Percentiles rank a stretch among this genome's conserved stretches.
These are phyloP conservation scores for Myotis daubentonii DNA, from an alignment of 2,797 vertebrate genomes.

Conservation along the genomic window DNA sequence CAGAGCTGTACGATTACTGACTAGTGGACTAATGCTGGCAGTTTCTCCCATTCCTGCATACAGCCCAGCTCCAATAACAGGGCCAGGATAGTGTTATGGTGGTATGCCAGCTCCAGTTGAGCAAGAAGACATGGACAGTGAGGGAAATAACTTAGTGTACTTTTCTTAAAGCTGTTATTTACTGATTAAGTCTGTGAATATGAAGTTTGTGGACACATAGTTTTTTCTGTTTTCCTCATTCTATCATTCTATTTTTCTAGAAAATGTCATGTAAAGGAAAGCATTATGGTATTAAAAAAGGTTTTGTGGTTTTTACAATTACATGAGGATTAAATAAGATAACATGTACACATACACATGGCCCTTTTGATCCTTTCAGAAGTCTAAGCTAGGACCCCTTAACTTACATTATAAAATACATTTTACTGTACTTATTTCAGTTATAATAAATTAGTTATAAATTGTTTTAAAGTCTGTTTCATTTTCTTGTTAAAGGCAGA, in stretches of 20 bases:
- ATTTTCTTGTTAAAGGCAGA: background rate
- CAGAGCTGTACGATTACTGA: background rate
- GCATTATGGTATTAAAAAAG: background rate
- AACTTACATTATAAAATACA: background rate
- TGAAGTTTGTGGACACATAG: background rate
- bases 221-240: constrained; percentile 36
- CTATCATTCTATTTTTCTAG: constrained; percentile 31
- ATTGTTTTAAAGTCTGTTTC: constrained; percentile 19
- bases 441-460: background rate
- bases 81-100: background rate
- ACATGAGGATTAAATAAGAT: background rate
- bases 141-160: background rate
- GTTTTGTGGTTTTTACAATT: background rate
- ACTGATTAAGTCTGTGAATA: background rate
- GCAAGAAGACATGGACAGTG: background rate
- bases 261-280: constrained; percentile 34
- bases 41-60: background rate
- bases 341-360: background rate
- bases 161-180: constrained; percentile 5
- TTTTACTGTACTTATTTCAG: background rate
- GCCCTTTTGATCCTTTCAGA: background rate
- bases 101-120: background rate
- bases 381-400: background rate
- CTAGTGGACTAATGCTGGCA: background rate
- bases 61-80: background rate